Base-by-base conservation (phyloP, 2,797 vertebrate species). In the Hoplostethus atlanticus region DNA sequence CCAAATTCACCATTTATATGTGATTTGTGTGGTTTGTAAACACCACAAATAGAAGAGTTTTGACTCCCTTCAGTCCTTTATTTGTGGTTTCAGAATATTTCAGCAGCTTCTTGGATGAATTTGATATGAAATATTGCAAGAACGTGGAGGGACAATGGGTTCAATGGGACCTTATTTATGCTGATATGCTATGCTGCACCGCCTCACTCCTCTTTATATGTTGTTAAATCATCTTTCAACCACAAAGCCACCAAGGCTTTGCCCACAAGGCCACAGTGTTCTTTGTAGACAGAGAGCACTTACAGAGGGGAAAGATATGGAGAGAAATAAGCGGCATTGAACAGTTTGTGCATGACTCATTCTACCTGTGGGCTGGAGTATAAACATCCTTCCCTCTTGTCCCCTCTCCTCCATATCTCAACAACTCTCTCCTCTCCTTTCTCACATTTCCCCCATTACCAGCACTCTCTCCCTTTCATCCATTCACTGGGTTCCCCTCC, bases 341-440 rank as follows among this genome's bases (percentile, higher is more conserved):
- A 76, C 36, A 76, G 84, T 74, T 77, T 82, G 83, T 63, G 71
- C 63, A 68, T 90, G 89, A 91, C 77, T 91, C 89, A 90, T 91
- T 66, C 70, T 65, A 31, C 48, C 42, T 13, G 55, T 88, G 80
- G 84, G 85, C 74, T 72, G 81, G 81, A 56, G 64, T 74, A 83
- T 82, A 68, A 89, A 80, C 84, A 80, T 44, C 73, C 21, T 0
- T 3, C 48, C 25, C 64, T 79, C 57, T 79, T 53, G 55, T 79
- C 73, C 56, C 47, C 4, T 79, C 64, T 76, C 71, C 55, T 54
- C 61, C 64, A 64, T 5, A 5, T 16, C 30, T 31, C 9, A 55
- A 6, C 34, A n/a, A 71, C 66, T 55, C 69, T 79, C 58, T 57
- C 12, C 50, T 61, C 53, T 79, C 55, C 38, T 59, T 59, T 77